Base-by-base conservation (phyloP, 2,797 vertebrate species). In the Trematomus bernacchii region DNA sequence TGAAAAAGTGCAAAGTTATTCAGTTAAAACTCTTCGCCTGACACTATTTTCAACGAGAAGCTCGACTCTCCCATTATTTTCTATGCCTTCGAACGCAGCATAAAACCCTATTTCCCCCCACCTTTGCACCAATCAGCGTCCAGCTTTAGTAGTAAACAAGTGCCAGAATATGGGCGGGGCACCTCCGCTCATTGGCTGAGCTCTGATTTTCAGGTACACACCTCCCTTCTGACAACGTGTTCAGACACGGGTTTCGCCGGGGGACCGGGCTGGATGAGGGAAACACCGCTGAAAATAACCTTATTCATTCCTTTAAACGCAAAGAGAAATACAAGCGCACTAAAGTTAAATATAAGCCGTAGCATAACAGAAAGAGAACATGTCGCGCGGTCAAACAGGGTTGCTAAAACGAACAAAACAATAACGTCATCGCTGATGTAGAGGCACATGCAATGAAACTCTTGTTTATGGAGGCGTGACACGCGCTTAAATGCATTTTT, bases 161-260 rank as follows among this genome's bases (percentile, higher is more conserved):
- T 43, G 51, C 10, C 77, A 48, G 30, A 10, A 84, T 54, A 83
- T 87, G 87, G 93, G 92, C 73, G 87, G 78, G 63, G 48, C 18
- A 40, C 10, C n/a, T 12, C 14, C 51, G 65, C 85, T 82, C 52
- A 95, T 95, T 95, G 95, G 95, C 85, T 58, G 47, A 23, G 33
- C 33, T 12, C 46, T n/a, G 71, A 5, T 58, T 73, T 57, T 33
- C 73, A 55, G 70, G 27, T 4, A 93, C 95, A 95, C 94, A 91
- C 94, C 95, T 85, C 90, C 89, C 80, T 75, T 67, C 58, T 60
- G 85, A 79, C 94, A 95, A 95, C 94, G 95, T 96, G 95, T 95
- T 90, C 84, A 50, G 90, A 89, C 95, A 95, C 94, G 94, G 94
- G 95, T 90, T 90, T 90, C 42, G 18, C 91, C 82, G 83, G 85